Conservation (phyloP, 2,113 vertebrate genomes). For the Gobio gobio region DNA sequence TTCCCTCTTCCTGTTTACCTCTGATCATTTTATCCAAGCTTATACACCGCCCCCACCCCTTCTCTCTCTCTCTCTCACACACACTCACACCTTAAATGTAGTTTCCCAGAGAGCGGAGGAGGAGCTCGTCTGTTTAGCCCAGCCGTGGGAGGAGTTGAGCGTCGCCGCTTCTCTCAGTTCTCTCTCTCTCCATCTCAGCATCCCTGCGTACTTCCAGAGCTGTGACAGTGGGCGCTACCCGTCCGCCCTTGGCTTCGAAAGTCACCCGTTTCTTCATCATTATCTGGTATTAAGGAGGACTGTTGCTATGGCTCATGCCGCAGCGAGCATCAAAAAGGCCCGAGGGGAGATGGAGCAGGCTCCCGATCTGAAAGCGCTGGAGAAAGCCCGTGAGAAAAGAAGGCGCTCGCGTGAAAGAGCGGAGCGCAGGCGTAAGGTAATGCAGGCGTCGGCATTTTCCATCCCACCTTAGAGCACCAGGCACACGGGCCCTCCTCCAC, state of each 20-base stretch:
- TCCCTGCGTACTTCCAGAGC: slow-evolving; percentile 26
- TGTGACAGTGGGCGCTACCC: slow-evolving; percentile 17
- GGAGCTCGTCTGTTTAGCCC: slow-evolving; percentile 36
- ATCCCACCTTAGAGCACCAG: slow-evolving; percentile 44
- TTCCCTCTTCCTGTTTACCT: slow-evolving; percentile 61
- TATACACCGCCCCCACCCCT: slow-evolving; percentile 51
- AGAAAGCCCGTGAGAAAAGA: slow-evolving; percentile 89
- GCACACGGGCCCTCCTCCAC: slow-evolving; percentile 41
- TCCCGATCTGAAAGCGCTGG: slow-evolving; percentile 81
- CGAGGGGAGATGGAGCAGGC: slow-evolving; percentile 88
- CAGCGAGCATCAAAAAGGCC: slow-evolving; percentile 97
- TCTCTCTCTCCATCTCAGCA: neutral
- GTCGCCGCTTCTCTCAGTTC: slow-evolving; percentile 49
- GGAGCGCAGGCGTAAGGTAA: slow-evolving; percentile 97
- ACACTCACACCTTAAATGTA: slow-evolving; percentile 59
- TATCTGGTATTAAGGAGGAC: neutral
- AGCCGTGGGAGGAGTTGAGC: slow-evolving; percentile 58
- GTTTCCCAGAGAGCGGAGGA: slow-evolving; percentile 60
- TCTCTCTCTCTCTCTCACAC: slow-evolving; percentile 37
- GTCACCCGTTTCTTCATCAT: slow-evolving; percentile 48
- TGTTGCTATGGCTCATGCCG: slow-evolving; percentile 91
- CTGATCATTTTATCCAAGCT: slow-evolving; percentile 55
- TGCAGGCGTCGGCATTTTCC: slow-evolving; percentile 34
- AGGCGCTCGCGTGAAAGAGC: slow-evolving; percentile 88
- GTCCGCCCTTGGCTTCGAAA: slow-evolving; percentile 59